phyloP scores from a whole-genome alignment of 2,113 vertebrate genomes.

The Hymenochirus boettgeri region DNA sequence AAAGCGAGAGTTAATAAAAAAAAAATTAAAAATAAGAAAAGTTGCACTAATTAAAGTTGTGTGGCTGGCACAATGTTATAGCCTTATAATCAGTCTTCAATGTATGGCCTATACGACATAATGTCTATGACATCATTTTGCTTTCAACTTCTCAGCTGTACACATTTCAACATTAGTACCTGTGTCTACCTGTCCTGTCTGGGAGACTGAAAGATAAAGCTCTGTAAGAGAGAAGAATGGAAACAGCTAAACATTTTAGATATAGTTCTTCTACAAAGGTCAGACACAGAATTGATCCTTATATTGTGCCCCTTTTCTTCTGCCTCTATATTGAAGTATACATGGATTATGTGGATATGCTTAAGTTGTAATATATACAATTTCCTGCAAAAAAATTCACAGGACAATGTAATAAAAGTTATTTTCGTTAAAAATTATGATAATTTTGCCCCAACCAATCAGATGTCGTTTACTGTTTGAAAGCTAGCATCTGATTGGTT shows the following conservation, averaged over 20 bases:
- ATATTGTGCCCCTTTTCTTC: too few species aligned
- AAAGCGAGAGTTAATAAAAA: constrained; percentile 71
- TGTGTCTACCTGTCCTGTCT: constrained; percentile 99
- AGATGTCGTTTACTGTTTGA: too few species aligned
- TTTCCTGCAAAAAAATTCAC: too few species aligned
- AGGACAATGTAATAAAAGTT: too few species aligned
- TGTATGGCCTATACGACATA: constrained; percentile 78
- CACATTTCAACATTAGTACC: constrained; percentile 90
- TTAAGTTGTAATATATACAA: too few species aligned
- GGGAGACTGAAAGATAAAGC: constrained; percentile 99
- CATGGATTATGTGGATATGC: too few species aligned
- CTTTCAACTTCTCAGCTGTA: constrained; percentile 73
- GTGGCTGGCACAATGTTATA: constrained; percentile 24
- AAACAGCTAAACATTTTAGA: constrained; percentile 87
- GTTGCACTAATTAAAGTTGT: constrained; percentile 53
- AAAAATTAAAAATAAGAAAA: constrained; percentile 66
- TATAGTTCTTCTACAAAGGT: constrained; percentile 4
- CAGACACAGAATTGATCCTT: constrained; percentile 9
- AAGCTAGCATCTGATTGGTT: too few species aligned
- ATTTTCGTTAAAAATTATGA: too few species aligned
- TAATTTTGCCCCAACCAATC: too few species aligned
- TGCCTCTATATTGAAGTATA: too few species aligned
- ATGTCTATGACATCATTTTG: constrained; percentile 82
- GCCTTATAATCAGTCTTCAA: background rate
- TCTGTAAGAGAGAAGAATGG: constrained; percentile 99